Base-by-base conservation (phyloP, 2,888 invertebrate species). In the Athalia circularis region DNA sequence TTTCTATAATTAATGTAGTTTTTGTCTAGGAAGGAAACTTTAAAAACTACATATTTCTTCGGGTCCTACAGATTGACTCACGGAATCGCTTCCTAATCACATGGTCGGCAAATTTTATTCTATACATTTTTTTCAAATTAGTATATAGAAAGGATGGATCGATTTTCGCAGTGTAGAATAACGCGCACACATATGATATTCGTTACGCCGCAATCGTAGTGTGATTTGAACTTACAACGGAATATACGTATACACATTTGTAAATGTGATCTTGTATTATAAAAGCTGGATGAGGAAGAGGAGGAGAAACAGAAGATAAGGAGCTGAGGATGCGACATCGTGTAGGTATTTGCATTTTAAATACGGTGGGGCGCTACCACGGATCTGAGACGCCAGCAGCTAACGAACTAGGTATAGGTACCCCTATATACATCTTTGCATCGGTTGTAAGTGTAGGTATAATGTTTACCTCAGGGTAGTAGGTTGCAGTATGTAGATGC, bases 311-410 rank as follows among this genome's bases (percentile, higher is more conserved):
- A 81, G 0, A 84, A 81, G 82, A 47, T 59, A 6, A 50, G 5
- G 52, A 13, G 59, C 57, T 13, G 11, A 9, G 45, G 57, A 80
- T 81, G 82, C 82, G 83, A 83, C 82, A 82, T 80, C 78, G 83
- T 79, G 76, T 74, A 59, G 77, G 45, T 77, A 84, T 86, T 86
- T 85, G 83, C 86, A 86, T 87, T 86, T 85, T 85, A 85, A 86
- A 85, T 83, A 84, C 82, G 80, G 77, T 82, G 13, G 52, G 64
- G 75, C 62, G 75, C 75, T 75, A 75, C 75, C 50, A 75, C 29
- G 47, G 62, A 43, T 29, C 50, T 45, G 11, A 62, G 62, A 29
- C 3, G 62, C 45, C 9, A 45, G 45, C 45, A 4, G 13, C 11
- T 45, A 65, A 45, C 65, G 65, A 65, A 45, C 43, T 43, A 47